Evolutionary conservation across 2,888 invertebrate species (phyloP).

Genomic region (Pedicia rivosa): DNA sequence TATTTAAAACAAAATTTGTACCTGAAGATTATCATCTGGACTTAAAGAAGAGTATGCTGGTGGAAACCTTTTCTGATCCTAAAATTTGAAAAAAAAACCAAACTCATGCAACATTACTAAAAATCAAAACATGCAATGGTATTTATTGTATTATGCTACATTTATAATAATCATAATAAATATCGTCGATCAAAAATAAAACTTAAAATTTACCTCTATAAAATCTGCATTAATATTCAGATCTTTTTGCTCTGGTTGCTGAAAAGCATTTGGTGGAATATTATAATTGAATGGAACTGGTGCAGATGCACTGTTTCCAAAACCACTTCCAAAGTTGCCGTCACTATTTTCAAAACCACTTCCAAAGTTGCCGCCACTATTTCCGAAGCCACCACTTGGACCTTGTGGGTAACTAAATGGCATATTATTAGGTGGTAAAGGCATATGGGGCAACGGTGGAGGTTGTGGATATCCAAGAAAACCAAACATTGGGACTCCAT

Average conservation of each 20-base stretch:
- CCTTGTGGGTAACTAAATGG: constrained; percentile 53
- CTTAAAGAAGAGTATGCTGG: constrained; percentile 28
- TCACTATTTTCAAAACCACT: constrained; percentile 13
- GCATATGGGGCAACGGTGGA: constrained; percentile 42
- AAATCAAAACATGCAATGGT: constrained; percentile 4
- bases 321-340: constrained; percentile 13
- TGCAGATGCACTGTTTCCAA: constrained; percentile 9
- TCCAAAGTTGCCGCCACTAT: constrained; percentile 2
- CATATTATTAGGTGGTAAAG: constrained; percentile 34
- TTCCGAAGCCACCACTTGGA: constrained; percentile 28
- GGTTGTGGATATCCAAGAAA: constrained; percentile 68
- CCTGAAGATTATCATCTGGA: constrained; percentile 29
- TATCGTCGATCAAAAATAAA: background rate
- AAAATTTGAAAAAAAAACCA: constrained; percentile 22
- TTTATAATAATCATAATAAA: background rate
- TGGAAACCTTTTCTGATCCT: constrained; percentile 44
- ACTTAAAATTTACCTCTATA: constrained; percentile 30
- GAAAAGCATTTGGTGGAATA: constrained; percentile 38
- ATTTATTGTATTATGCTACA: background rate
- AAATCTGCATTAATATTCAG: constrained; percentile 42
- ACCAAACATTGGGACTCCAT: constrained; percentile 44
- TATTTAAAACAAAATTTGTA: constrained; percentile 9
- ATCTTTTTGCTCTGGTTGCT: constrained; percentile 39
- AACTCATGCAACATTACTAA: too few species aligned
- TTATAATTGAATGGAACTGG: constrained; percentile 36